phyloP scores from a whole-genome alignment of 1,140 invertebrate species.

The Globodera rostochiensis region DNA sequence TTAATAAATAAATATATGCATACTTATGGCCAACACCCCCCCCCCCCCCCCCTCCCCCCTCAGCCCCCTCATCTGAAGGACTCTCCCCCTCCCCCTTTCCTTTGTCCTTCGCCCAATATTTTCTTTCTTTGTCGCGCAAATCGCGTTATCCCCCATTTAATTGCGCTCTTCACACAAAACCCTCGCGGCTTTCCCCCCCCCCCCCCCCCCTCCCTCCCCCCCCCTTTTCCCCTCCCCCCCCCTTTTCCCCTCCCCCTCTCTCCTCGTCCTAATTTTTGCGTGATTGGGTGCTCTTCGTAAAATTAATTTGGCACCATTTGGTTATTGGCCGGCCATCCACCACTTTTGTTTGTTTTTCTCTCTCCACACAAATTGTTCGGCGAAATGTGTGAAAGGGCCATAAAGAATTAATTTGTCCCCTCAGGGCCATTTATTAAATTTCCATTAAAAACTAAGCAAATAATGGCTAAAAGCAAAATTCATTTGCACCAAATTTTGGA shows the following conservation, averaged over 20 bases:
- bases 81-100: background rate
- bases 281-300: background rate
- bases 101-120: background rate
- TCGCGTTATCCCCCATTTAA: conserved; percentile 2
- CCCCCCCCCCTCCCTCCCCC: too few relatives aligned
- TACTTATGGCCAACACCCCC: background rate
- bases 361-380: background rate
- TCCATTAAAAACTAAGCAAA: background rate
- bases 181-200: background rate
- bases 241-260: too few relatives aligned
- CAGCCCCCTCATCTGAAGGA: background rate
- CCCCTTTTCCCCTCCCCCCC: too few relatives aligned
- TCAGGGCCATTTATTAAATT: background rate
- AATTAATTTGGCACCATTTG: background rate
- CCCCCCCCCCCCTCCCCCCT: too few relatives aligned
- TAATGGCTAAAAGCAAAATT: background rate
- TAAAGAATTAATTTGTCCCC: background rate
- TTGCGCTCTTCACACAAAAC: background rate
- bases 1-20: background rate
- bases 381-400: background rate
- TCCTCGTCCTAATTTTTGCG: too few relatives aligned
- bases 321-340: background rate
- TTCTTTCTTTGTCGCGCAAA: background rate
- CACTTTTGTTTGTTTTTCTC: background rate
- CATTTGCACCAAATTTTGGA: too few relatives aligned